Evolutionary conservation across 2,113 vertebrate species (phyloP).

Genomic region (Myocastor coypus): DNA sequence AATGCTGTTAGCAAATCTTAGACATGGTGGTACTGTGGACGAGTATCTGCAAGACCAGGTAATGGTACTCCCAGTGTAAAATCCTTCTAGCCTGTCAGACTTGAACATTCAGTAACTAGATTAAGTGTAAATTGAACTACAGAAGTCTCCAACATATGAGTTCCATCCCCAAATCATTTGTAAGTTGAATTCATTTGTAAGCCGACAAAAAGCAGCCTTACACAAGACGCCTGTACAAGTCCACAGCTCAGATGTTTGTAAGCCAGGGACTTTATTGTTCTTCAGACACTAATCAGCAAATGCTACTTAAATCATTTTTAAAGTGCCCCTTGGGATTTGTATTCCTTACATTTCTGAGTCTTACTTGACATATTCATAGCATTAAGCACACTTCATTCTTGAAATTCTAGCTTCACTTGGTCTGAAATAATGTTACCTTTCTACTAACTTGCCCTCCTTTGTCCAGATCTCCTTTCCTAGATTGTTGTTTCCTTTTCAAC

Average conservation of each 20-base stretch:
- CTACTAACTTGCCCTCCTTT: not conserved
- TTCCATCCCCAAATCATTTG: not conserved
- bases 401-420: not conserved
- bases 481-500: not conserved
- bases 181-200: not conserved
- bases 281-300: not conserved
- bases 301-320: not conserved
- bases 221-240: not conserved
- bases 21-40: constrained; percentile 96
- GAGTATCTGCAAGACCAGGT: constrained; percentile 99
- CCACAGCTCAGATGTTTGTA: not conserved
- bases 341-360: not conserved
- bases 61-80: constrained; percentile 45
- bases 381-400: not conserved
- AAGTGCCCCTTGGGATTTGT: not conserved
- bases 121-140: not conserved
- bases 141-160: not conserved
- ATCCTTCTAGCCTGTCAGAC: not conserved
- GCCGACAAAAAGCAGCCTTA: too few species aligned
- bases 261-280: not conserved
- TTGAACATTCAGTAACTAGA: not conserved
- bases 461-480: not conserved
- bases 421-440: not conserved
- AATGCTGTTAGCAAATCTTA: constrained; percentile 94
- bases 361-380: not conserved